Evolutionary conservation across 1,140 invertebrate genomes (phyloP).

Genomic region (Hylyphantes graminicola): DNA sequence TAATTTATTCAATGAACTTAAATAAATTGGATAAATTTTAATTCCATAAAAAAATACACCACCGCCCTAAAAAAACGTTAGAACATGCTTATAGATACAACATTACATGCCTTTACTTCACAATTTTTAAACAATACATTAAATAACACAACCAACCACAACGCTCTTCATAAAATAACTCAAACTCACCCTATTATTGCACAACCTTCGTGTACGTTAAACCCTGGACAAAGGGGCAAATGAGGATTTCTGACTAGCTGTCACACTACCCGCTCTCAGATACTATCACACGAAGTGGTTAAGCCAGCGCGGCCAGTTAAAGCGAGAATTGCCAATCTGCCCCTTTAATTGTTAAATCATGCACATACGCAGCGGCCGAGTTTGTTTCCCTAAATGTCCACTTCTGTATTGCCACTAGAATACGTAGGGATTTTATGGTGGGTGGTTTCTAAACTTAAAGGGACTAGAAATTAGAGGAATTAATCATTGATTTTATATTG

Average conservation of each 20-base stretch:
- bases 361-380: neutral
- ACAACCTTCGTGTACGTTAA: neutral
- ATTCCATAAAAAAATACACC: too few relatives aligned
- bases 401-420: neutral
- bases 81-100: neutral
- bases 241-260: slow-evolving; percentile 45
- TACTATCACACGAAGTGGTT: slow-evolving; percentile 26
- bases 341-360: slow-evolving; percentile 48
- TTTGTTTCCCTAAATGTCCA: slow-evolving; percentile 38
- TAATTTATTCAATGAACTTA: too few relatives aligned
- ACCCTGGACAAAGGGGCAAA: slow-evolving; percentile 16
- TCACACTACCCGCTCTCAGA: slow-evolving; percentile 15
- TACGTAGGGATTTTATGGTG: too few relatives aligned
- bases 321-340: slow-evolving; percentile 42
- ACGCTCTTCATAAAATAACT: too few relatives aligned
- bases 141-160: too few relatives aligned
- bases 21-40: too few relatives aligned
- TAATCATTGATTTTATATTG: neutral
- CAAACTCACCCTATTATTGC: too few relatives aligned
- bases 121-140: too few relatives aligned
- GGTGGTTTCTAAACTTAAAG: too few relatives aligned
- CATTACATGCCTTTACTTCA: too few relatives aligned
- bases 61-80: too few relatives aligned
- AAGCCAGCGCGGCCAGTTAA: slow-evolving; percentile 20
- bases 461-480: too few relatives aligned